phyloP scores from a whole-genome alignment of 1,140 invertebrate genomes.

The Goniozus legneri region DNA sequence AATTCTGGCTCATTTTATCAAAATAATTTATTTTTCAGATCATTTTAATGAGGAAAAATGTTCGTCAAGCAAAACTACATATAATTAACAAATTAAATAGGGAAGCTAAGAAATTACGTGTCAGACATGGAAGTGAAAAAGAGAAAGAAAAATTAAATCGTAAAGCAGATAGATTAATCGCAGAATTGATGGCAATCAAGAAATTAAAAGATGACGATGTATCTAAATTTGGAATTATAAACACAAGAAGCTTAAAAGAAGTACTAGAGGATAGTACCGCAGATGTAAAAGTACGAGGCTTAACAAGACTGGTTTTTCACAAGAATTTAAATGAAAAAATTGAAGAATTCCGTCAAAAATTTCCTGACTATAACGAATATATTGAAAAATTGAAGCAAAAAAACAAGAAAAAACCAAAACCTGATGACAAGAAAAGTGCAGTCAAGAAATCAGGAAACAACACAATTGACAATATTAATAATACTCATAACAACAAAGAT shows the following conservation, averaged over 20 bases:
- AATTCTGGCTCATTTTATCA: no score
- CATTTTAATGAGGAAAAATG: slow-evolving; percentile 34
- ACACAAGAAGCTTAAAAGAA: slow-evolving; percentile 19
- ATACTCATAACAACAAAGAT: background rate
- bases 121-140: slow-evolving; percentile 32
- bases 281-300: slow-evolving; percentile 21
- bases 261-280: slow-evolving; percentile 26
- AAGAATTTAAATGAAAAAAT: slow-evolving; percentile 30
- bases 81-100: slow-evolving; percentile 35
- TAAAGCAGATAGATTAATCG: slow-evolving; percentile 31
- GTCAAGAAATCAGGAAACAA: background rate
- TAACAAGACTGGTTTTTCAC: slow-evolving; percentile 28
- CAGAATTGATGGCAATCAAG: slow-evolving; percentile 37
- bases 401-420: slow-evolving; percentile 6
- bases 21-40: slow-evolving; percentile 29
- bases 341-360: slow-evolving; percentile 36
- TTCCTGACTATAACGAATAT: slow-evolving; percentile 33
- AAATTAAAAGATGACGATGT: slow-evolving; percentile 41
- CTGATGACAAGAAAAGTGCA: background rate
- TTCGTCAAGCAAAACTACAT: slow-evolving; percentile 31
- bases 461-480: background rate
- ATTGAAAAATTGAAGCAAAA: slow-evolving; percentile 24
- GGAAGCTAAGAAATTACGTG: slow-evolving; percentile 29
- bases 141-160: slow-evolving; percentile 32
- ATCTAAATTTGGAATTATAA: slow-evolving; percentile 37